phyloP scores from a whole-genome alignment of 53 echinoderm and acorn worm genomes.

The Stichopus horrens region DNA sequence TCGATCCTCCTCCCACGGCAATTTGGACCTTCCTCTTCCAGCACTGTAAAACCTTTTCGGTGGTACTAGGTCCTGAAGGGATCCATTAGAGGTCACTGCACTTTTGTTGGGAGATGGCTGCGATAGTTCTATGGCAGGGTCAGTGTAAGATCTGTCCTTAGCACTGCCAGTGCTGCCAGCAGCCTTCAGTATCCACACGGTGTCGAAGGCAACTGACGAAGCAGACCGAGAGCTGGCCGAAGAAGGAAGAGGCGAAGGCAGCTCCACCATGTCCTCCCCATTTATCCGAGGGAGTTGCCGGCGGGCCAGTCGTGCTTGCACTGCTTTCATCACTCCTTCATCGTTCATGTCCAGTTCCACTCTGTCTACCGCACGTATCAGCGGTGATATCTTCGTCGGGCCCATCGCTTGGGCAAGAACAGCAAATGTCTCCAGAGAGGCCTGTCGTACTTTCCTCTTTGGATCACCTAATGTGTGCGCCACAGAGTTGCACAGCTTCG shows the following conservation, averaged over 20 bases:
- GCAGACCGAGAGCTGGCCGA: constrained; percentile 77
- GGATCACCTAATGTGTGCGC: constrained; percentile 85
- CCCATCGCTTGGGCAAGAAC: constrained; percentile 99
- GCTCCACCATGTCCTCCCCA: constrained; percentile 87
- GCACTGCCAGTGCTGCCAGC: constrained; percentile 78
- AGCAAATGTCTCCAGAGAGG: constrained; percentile 85
- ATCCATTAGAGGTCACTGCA: constrained; percentile 40
- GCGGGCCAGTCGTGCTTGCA: constrained; percentile 92
- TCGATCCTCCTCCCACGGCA: constrained; percentile 90
- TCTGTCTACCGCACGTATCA: constrained; percentile 93
- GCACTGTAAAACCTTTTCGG: constrained; percentile 91
- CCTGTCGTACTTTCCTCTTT: constrained; percentile 86
- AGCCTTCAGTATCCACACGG: constrained; percentile 86
- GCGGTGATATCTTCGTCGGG: constrained; percentile 80
- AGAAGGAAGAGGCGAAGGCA: constrained; percentile 77
- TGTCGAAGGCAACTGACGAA: constrained; percentile 66
- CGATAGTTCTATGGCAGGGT: constrained; percentile 77
- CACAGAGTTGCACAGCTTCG: constrained; percentile 70
- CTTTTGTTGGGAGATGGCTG: constrained; percentile 79
- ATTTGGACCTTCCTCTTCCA: constrained; percentile 84
- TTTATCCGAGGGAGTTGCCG: constrained; percentile 86
- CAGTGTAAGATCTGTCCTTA: constrained; percentile 64
- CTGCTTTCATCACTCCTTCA: constrained; percentile 97
- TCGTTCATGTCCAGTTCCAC: constrained; percentile 89
- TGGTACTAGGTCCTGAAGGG: constrained; percentile 65